Percentiles rank a stretch among this genome's conserved stretches.
These are phyloP conservation scores for Coregonus sp. DNA, from an alignment of 2,797 vertebrate genomes.

Conservation along the genomic window DNA sequence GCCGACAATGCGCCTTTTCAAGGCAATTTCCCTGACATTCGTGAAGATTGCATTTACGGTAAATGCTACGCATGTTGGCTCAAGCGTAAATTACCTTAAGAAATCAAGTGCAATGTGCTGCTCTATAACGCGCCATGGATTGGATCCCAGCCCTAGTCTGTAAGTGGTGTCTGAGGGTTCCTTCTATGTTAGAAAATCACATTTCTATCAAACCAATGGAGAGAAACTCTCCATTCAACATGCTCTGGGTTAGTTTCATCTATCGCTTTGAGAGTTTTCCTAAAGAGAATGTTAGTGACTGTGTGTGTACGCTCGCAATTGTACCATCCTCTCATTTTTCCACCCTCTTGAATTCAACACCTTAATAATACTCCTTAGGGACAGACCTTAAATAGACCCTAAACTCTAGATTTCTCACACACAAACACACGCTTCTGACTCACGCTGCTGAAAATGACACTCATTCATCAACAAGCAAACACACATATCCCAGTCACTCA, in stretches of 20 bases:
- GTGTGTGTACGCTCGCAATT: not conserved
- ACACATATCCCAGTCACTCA: not conserved
- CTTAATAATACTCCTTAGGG: too few relatives aligned
- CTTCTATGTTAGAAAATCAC: not conserved
- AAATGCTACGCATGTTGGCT: not conserved
- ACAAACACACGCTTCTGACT: not conserved
- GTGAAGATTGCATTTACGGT: not conserved
- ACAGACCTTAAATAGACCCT: not conserved
- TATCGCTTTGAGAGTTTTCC: not conserved
- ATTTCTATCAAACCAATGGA: not conserved
- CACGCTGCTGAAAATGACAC: constrained; percentile 10
- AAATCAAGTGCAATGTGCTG: not conserved
- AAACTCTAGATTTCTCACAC: not conserved
- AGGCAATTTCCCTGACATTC: not conserved
- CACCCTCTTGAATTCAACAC: not conserved
- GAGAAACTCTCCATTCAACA: not conserved
- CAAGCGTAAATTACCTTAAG: not conserved
- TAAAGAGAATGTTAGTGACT: not conserved
- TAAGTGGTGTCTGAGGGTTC: not conserved
- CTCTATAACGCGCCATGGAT: not conserved
- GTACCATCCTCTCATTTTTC: not conserved
- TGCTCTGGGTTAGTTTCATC: not conserved
- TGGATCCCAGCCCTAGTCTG: not conserved
- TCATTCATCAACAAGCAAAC: not conserved
- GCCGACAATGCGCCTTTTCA: not conserved